Evolutionary conservation across 1,140 invertebrate genomes (phyloP).

Genomic region (Bombus vancouverensis): DNA sequence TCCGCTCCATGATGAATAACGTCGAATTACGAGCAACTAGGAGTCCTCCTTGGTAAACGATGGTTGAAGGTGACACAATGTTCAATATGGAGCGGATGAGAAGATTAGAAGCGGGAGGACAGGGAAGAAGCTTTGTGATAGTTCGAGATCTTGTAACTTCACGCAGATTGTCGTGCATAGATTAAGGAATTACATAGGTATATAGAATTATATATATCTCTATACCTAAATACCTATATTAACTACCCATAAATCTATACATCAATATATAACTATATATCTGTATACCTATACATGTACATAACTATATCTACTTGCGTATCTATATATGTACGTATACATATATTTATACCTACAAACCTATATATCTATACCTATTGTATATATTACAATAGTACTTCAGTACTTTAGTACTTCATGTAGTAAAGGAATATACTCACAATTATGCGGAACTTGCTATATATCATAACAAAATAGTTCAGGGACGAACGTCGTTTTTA

Average conservation of each 20-base stretch:
- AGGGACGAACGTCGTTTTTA: neutral
- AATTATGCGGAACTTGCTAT: neutral
- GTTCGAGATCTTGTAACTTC: conserved; percentile 23
- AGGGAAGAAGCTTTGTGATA: conserved; percentile 1
- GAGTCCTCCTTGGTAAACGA: no score
- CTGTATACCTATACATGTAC: no score
- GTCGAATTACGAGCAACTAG: no score
- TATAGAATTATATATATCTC: no score
- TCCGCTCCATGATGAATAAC: no score
- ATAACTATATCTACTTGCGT: no score
- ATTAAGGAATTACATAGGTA: conserved; percentile 43
- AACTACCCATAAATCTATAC: no score
- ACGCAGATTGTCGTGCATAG: conserved; percentile 56
- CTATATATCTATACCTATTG: no score
- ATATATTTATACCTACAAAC: no score
- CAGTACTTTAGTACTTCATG: neutral
- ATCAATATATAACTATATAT: no score
- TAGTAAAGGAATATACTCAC: neutral
- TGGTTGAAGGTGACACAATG: neutral
- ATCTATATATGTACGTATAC: no score
- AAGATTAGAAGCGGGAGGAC: neutral
- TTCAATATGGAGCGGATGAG: neutral
- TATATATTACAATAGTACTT: conserved; percentile 48
- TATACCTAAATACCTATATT: no score
- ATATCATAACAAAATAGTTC: conserved; percentile 6